These are phyloP conservation scores for Chloebia gouldiae DNA, from an alignment of 2,113 vertebrate genomes.

Conservation along the genomic window DNA sequence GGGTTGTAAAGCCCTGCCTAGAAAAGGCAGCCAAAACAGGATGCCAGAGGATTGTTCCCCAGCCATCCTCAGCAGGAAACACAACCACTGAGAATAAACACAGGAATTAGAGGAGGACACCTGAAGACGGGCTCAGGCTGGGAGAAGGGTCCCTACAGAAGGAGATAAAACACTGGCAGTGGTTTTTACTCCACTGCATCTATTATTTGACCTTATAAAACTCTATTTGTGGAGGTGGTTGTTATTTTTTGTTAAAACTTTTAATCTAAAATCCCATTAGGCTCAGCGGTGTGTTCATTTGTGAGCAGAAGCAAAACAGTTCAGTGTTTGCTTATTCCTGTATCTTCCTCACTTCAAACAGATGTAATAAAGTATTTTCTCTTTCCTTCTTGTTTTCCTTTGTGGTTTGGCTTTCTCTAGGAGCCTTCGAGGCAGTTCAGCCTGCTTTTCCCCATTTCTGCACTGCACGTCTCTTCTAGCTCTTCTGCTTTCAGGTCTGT, in stretches of 20 bases:
- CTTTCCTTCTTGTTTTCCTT: constrained; percentile 7
- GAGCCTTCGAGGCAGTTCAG: neutral
- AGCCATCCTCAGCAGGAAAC: neutral
- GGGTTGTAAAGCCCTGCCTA: neutral
- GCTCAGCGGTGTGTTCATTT: neutral
- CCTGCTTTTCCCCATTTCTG: neutral
- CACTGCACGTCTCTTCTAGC: neutral
- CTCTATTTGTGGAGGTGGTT: constrained; percentile 53
- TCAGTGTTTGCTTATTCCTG: constrained; percentile 9
- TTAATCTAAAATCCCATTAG: constrained; percentile 66
- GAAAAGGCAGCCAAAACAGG: neutral
- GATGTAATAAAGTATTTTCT: constrained; percentile 33
- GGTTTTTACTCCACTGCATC: neutral
- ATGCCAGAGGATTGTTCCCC: neutral
- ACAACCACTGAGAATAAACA: neutral
- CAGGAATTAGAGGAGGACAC: neutral
- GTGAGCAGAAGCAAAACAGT: constrained; percentile 33
- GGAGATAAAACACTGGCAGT: neutral
- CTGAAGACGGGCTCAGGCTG: neutral
- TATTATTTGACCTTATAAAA: constrained; percentile 56
- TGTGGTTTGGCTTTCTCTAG: constrained; percentile 26
- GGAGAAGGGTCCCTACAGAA: neutral
- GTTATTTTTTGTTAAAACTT: constrained; percentile 57
- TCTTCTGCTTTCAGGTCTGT: constrained; percentile 2
- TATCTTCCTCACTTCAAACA: constrained; percentile 37